These are phyloP conservation scores for Zeuzera pyrina DNA, from an alignment of 2,888 invertebrate species.

Conservation along the genomic window DNA sequence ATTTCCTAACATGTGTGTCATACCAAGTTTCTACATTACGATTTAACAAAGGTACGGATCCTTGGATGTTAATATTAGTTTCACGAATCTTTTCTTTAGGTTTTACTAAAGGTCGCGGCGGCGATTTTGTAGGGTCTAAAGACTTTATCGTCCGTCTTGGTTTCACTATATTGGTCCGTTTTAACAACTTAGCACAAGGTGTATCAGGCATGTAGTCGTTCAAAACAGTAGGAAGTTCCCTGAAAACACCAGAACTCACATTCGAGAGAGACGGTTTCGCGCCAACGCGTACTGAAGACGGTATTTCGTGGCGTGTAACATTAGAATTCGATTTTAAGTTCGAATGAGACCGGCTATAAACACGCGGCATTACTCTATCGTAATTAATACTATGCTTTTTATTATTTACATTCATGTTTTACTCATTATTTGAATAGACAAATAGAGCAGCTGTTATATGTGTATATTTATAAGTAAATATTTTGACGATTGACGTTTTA, in stretches of 20 bases:
- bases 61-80: constrained; percentile 20
- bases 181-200: constrained; percentile 21
- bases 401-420: not conserved
- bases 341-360: constrained; percentile 28
- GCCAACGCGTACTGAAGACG: constrained; percentile 38
- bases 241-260: constrained; percentile 34
- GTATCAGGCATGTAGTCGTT: constrained; percentile 40
- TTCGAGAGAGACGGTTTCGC: constrained; percentile 50
- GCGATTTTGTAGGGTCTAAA: constrained; percentile 38
- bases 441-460: too few relatives aligned
- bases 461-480: too few relatives aligned
- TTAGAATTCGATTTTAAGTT: constrained; percentile 33
- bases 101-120: constrained; percentile 23
- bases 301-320: constrained; percentile 44
- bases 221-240: constrained; percentile 50
- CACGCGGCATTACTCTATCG: constrained; percentile 54
- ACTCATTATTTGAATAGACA: too few relatives aligned
- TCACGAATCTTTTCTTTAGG: constrained; percentile 17
- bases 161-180: constrained; percentile 36
- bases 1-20: constrained; percentile 33
- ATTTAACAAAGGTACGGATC: constrained; percentile 36
- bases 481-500: too few relatives aligned
- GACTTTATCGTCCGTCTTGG: constrained; percentile 52
- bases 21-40: constrained; percentile 31
- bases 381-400: constrained; percentile 27